phyloP scores from a whole-genome alignment of 2,888 invertebrate genomes.

The Baronia brevicornis region DNA sequence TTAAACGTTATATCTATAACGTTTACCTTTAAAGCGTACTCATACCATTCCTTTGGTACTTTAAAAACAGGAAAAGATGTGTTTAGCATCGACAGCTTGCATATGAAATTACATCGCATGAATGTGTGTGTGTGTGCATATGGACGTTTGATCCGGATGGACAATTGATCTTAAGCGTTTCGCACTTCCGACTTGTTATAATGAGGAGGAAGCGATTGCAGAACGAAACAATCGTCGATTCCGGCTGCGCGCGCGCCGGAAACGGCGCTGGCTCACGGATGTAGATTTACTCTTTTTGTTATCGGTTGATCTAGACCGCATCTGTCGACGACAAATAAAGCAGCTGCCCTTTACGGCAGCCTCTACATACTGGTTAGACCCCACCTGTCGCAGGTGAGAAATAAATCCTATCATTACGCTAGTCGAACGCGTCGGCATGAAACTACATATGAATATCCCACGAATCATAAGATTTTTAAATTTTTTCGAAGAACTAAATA shows the following conservation, averaged over 20 bases:
- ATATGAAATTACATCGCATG: slow-evolving; percentile 5
- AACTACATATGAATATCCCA: too few species aligned
- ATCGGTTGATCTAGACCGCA: slow-evolving; percentile 68
- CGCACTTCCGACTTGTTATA: slow-evolving; percentile 58
- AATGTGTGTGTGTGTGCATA: too few species aligned
- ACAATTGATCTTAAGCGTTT: slow-evolving; percentile 36
- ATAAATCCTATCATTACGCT: slow-evolving; percentile 15
- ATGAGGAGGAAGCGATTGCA: slow-evolving; percentile 63
- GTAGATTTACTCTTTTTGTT: slow-evolving; percentile 66
- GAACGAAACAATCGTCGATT: slow-evolving; percentile 61
- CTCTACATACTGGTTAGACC: slow-evolving; percentile 41
- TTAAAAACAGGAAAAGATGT: too few species aligned
- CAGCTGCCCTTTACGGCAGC: slow-evolving; percentile 59
- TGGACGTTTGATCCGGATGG: too few species aligned
- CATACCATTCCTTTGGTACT: too few species aligned
- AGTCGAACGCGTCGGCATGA: slow-evolving; percentile 9
- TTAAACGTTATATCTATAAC: too few species aligned
- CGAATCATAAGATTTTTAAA: too few species aligned
- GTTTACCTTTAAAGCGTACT: too few species aligned
- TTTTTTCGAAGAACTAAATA: slow-evolving; percentile 35
- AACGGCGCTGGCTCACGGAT: slow-evolving; percentile 60
- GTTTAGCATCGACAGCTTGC: too few species aligned
- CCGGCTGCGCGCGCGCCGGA: slow-evolving; percentile 61
- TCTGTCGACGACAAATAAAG: slow-evolving; percentile 61
- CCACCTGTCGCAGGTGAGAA: slow-evolving; percentile 67